Evolutionary conservation across 2,113 vertebrate genomes (phyloP), one percentile per base, ranked within the genome.

Genomic region (Prietella phreatophila): DNA sequence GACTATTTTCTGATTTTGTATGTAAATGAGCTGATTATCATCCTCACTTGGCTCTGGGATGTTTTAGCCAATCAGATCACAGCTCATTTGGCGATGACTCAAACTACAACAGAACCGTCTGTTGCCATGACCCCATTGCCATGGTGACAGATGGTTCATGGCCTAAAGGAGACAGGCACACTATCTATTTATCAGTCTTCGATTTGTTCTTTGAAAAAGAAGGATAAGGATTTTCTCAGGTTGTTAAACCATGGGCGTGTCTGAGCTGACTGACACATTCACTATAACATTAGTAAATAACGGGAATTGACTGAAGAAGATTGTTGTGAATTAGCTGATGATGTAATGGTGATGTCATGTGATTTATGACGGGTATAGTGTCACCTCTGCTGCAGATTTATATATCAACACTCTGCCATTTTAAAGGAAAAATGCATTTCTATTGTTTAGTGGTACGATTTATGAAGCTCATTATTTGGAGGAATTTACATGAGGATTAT

Each of bases 1-100:
- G 76, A 13, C 25, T 53, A 55, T 79, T 79, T 79, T 27, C 47
- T 79, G 14, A 79, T n/a, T 53, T 50, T 78, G 75, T 53, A 79
- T 79, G 76, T 79, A n/a, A 79, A 79, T 79, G 47, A 79, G 47
- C 47, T 55, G 47, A 79, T 79, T 55, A 79, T 55, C 47, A 79
- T 53, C 76, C 27, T 53, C 27, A 79, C 76, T 30, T 55, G 76
- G 47, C 73, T 30, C 76, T n/a, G 13, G 17, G 22, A 5, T 53
- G 7, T 55, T 79, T 55, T 55, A 79, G 76, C 76, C 76, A 79
- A 79, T 79, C 76, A 79, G 25, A 30, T 55, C 47, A 4, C 76
- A 79, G 25, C 27, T 79, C 25, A 17, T 79, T 79, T 50, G 25
- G 75, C 42, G 0, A 53, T 27, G 25, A 55, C 47, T 79, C 47